phyloP scores from a whole-genome alignment of 37 sponge, comb jelly and placozoan genomes.

The Aplysina aerophoba region DNA sequence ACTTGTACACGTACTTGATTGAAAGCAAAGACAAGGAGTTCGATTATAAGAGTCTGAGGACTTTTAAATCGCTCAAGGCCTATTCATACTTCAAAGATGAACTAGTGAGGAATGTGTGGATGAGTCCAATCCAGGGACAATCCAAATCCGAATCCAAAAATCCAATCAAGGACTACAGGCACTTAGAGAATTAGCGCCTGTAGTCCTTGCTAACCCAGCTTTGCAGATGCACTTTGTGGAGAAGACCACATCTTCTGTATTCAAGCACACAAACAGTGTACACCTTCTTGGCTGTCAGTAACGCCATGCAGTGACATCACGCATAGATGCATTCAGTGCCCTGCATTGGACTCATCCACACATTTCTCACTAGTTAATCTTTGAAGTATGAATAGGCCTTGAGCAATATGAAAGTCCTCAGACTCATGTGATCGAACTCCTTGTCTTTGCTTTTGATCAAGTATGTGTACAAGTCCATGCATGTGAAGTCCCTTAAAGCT shows the following conservation, averaged over 20 bases:
- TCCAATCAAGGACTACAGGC: too few species aligned
- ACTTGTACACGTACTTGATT: constrained; percentile 9
- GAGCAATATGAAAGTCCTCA: neutral
- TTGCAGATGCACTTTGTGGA: constrained; percentile 20
- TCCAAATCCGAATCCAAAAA: neutral
- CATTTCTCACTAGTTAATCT: neutral
- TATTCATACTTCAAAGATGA: neutral
- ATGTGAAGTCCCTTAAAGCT: neutral
- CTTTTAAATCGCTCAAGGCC: constrained; percentile 14
- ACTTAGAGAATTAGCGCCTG: too few species aligned
- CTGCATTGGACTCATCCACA: too few species aligned
- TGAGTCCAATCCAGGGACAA: too few species aligned
- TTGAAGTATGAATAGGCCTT: neutral
- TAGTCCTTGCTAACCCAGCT: too few species aligned
- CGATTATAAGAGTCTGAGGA: neutral
- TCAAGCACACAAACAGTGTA: neutral
- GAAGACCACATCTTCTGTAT: neutral
- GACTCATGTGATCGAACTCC: neutral
- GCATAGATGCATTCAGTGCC: too few species aligned
- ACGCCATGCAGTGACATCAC: neutral
- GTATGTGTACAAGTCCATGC: constrained; percentile 4
- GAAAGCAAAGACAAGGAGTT: constrained; percentile 10
- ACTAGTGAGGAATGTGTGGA: too few species aligned
- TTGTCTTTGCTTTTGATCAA: constrained; percentile 26
- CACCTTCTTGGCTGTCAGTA: neutral